Percentiles rank a stretch among this genome's conserved stretches.
Conservation (phyloP, 1,140 invertebrate genomes). For the Ctenoplectra terminalis region DNA sequence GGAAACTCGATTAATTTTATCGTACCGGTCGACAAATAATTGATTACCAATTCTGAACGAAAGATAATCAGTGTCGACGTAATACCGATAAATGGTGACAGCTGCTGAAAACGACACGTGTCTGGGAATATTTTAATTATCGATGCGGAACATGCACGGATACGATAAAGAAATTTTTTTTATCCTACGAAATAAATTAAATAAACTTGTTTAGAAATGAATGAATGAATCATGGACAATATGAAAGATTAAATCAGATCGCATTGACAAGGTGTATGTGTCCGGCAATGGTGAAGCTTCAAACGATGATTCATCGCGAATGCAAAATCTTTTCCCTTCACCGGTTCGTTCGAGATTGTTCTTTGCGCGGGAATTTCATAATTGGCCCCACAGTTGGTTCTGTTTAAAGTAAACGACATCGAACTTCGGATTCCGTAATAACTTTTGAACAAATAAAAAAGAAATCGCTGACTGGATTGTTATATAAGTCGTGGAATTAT, state of each 20-base stretch:
- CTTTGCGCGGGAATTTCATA: constrained; percentile 2
- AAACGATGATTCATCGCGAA: constrained; percentile 37
- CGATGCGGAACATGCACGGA: no score
- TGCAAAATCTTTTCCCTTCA: constrained; percentile 16
- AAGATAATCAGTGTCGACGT: not conserved
- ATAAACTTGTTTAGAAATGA: not conserved
- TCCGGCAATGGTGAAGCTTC: not conserved
- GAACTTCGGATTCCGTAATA: not conserved
- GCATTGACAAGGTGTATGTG: not conserved
- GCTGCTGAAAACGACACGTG: not conserved
- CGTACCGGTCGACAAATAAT: not conserved
- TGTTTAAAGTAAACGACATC: not conserved
- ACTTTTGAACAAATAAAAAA: not conserved
- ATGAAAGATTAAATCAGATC: not conserved
- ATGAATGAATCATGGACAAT: not conserved
- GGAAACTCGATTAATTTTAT: not conserved
- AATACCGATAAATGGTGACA: not conserved
- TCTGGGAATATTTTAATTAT: not conserved
- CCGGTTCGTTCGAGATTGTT: constrained; percentile 35
- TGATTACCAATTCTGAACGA: not conserved
- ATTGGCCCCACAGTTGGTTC: not conserved
- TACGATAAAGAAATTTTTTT: not conserved
- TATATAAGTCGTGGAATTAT: not conserved
- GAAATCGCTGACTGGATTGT: not conserved
- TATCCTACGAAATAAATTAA: not conserved